A percentile compares a stretch with the other conserved stretches of the same genome.
These are phyloP conservation scores for Metallyticus violacea DNA, from an alignment of 2,888 invertebrate species.

Conservation along the genomic window DNA sequence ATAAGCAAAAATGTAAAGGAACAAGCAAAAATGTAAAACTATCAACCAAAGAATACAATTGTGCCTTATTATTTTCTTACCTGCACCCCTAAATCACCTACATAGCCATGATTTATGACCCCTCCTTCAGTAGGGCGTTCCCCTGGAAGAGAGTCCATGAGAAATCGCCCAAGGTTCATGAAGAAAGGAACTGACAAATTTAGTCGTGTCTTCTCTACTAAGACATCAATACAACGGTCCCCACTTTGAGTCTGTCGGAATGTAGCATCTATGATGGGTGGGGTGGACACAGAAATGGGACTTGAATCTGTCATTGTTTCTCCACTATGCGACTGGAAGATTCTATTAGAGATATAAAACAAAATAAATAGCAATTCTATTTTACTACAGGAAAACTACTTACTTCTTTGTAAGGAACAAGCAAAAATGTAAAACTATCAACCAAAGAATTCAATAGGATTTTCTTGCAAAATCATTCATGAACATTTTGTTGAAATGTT, in stretches of 20 bases:
- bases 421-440: background rate
- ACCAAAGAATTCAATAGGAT: background rate
- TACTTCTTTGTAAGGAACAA: background rate
- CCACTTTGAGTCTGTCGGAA: slow-evolving; percentile 61
- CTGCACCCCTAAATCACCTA: slow-evolving; percentile 52
- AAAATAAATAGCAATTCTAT: background rate
- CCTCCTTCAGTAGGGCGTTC: slow-evolving; percentile 63
- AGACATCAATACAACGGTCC: slow-evolving; percentile 63
- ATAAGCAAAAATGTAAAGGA: too few relatives aligned
- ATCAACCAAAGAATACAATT: background rate
- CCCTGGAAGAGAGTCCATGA: slow-evolving; percentile 61
- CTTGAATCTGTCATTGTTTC: slow-evolving; percentile 43
- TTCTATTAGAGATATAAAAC: slow-evolving; percentile 55
- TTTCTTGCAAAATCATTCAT: background rate
- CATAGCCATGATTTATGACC: slow-evolving; percentile 69
- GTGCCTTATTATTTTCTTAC: slow-evolving; percentile 31
- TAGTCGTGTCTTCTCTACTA: slow-evolving; percentile 68
- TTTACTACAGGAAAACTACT: background rate
- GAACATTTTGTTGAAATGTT: too few relatives aligned
- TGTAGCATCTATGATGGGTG: slow-evolving; percentile 69
- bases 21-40: background rate
- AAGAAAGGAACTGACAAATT: slow-evolving; percentile 74
- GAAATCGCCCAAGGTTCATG: slow-evolving; percentile 54
- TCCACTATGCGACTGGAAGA: slow-evolving; percentile 64
- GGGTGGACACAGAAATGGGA: slow-evolving; percentile 59